A percentile compares a stretch with the other conserved stretches of the same genome.
phyloP scores from a whole-genome alignment of 92 coral and sea anemone genomes.

The Diadumene lineata region DNA sequence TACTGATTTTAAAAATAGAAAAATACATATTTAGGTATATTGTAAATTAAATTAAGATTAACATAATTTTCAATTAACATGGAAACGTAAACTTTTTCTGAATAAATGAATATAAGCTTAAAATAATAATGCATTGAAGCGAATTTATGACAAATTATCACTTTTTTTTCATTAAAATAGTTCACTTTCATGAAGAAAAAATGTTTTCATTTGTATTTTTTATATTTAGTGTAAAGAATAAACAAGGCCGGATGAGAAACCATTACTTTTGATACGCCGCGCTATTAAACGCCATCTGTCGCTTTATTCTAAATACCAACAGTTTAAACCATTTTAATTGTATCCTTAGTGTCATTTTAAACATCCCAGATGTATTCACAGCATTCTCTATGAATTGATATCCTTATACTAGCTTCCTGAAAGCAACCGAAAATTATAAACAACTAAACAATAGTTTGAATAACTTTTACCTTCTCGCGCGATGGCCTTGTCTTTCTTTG shows the following conservation, averaged over 20 bases:
- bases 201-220: background rate
- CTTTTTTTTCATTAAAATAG: background rate
- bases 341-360: background rate
- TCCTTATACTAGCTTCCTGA: background rate
- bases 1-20: no score
- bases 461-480: slow-evolving; percentile 79
- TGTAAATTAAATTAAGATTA: no score
- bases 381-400: background rate
- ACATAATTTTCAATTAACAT: no score
- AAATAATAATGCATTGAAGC: background rate
- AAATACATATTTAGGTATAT: no score
- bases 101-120: no score
- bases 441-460: background rate
- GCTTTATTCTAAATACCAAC: background rate
- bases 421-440: slow-evolving; percentile 16
- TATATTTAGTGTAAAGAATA: background rate
- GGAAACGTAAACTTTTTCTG: no score
- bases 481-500: slow-evolving; percentile 79
- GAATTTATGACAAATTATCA: no score
- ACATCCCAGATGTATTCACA: background rate
- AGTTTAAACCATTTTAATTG: background rate
- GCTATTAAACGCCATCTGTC: no score
- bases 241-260: no score
- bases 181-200: background rate
- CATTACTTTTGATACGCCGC: no score